Conservation (phyloP, 2,888 invertebrate species). For the Neoscelio sp. region DNA sequence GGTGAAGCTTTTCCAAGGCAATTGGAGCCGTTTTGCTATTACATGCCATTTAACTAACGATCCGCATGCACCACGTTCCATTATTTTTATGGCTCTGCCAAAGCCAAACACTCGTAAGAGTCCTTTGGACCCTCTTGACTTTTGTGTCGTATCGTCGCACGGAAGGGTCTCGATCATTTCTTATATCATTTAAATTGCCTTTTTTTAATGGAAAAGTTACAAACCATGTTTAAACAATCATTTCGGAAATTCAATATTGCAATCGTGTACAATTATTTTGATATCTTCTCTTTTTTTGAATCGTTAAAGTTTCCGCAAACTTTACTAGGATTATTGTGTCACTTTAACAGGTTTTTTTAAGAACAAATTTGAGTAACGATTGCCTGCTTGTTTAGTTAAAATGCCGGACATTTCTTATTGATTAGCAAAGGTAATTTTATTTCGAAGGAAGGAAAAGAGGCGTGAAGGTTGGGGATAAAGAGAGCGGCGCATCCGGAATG, state of each 20-base stretch:
- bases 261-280: too few species aligned
- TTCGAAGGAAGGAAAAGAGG: slow-evolving; percentile 28
- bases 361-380: too few species aligned
- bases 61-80: slow-evolving; percentile 76
- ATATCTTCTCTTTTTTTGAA: too few species aligned
- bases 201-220: too few species aligned
- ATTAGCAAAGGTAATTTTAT: too few species aligned
- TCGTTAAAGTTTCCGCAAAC: too few species aligned
- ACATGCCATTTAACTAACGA: slow-evolving; percentile 80
- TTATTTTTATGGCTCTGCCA: slow-evolving; percentile 81
- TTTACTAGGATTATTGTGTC: too few species aligned
- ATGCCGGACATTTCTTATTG: too few species aligned
- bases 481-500: slow-evolving; percentile 19
- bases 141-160: slow-evolving; percentile 66
- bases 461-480: slow-evolving; percentile 32
- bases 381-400: too few species aligned
- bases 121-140: slow-evolving; percentile 72
- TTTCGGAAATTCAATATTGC: too few species aligned
- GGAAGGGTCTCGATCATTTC: slow-evolving; percentile 69
- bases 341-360: too few species aligned
- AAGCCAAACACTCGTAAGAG: slow-evolving; percentile 77
- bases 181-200: slow-evolving; percentile 18
- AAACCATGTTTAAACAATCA: too few species aligned
- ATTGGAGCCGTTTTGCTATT: slow-evolving; percentile 74
- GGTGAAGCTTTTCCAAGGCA: slow-evolving; percentile 61